phyloP scores from a whole-genome alignment of 2,113 vertebrate species.

The Stegostoma tigrinum region DNA sequence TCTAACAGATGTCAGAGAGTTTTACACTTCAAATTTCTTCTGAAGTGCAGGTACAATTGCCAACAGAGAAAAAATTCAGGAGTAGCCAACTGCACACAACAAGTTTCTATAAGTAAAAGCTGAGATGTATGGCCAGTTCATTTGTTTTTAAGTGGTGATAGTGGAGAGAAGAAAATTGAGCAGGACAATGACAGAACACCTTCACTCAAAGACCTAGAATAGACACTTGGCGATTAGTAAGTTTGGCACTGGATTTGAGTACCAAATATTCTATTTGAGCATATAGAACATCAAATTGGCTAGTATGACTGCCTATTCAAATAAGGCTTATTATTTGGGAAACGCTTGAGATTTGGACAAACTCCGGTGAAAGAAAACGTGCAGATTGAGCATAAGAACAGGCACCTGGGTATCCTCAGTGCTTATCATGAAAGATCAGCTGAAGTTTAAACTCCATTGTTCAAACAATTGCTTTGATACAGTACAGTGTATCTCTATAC shows the following conservation, averaged over 20 bases:
- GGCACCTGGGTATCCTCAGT: background rate
- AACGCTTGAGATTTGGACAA: background rate
- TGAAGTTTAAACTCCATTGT: background rate
- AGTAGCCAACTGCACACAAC: background rate
- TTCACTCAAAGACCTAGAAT: background rate
- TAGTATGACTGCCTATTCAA: background rate
- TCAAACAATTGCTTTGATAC: background rate
- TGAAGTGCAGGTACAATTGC: background rate
- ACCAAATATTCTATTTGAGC: too few species aligned
- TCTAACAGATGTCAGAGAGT: background rate
- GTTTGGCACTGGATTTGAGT: background rate
- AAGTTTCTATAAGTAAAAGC: background rate
- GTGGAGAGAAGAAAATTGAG: background rate
- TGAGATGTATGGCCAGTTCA: background rate
- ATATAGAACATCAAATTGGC: background rate
- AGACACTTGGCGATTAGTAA: background rate
- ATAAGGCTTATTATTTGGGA: background rate
- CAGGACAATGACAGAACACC: background rate
- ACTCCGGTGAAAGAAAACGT: background rate
- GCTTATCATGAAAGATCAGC: background rate
- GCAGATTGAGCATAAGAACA: background rate
- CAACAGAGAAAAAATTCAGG: background rate
- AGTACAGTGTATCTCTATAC: background rate
- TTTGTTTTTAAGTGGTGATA: background rate
- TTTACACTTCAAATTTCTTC: background rate